Evolutionary conservation across 2,113 vertebrate species (phyloP).

Genomic region (Nipponia nippon): DNA sequence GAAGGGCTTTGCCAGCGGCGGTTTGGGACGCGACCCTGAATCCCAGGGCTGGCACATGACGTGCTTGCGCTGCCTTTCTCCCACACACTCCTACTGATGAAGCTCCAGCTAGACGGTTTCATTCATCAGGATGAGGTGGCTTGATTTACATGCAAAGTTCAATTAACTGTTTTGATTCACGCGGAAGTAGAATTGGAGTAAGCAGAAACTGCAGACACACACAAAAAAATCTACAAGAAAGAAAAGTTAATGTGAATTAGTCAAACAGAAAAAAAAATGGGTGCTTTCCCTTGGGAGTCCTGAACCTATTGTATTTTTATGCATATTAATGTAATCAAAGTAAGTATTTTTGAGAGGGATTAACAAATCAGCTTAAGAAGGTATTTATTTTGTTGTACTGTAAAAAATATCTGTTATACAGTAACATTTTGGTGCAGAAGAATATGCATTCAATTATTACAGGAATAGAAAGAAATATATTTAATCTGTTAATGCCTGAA

Average conservation of each 20-base stretch:
- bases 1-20: background rate
- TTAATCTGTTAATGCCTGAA: background rate
- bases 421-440: background rate
- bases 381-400: background rate
- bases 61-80: background rate
- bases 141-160: background rate
- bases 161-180: background rate
- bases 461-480: background rate
- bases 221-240: background rate
- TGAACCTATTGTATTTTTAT: background rate
- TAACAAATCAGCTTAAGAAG: background rate
- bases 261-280: background rate
- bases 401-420: background rate
- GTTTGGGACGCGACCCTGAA: background rate
- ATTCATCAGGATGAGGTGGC: constrained; percentile 5
- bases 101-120: background rate
- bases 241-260: background rate
- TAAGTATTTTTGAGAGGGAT: background rate
- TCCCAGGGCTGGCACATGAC: background rate
- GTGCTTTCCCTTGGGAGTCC: background rate
- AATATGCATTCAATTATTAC: background rate
- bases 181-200: background rate
- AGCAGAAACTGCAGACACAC: background rate
- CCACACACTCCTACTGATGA: background rate
- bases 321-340: background rate